These are phyloP conservation scores for Mallateleia sp. DNA, from an alignment of 2,888 invertebrate species.

Conservation along the genomic window DNA sequence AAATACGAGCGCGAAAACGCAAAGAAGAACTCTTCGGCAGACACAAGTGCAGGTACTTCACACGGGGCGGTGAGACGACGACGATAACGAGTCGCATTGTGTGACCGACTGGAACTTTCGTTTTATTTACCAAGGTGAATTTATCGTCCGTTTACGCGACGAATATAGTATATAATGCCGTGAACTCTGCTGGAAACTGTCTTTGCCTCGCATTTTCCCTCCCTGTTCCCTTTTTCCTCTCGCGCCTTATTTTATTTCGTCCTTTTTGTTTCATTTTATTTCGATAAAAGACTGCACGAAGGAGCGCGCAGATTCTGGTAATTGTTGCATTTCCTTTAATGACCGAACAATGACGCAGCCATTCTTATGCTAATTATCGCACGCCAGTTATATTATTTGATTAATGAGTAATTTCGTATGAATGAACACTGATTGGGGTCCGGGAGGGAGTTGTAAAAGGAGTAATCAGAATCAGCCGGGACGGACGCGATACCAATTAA, in stretches of 20 bases:
- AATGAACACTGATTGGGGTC: slow-evolving; percentile 59
- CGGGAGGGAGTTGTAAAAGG: slow-evolving; percentile 31
- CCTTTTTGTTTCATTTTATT: slow-evolving; percentile 35
- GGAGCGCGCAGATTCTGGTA: slow-evolving; percentile 28
- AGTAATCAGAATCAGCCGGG: slow-evolving; percentile 52
- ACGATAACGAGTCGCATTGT: slow-evolving; percentile 83
- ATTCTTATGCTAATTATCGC: slow-evolving; percentile 63
- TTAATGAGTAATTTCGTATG: slow-evolving; percentile 57
- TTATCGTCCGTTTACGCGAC: slow-evolving; percentile 85
- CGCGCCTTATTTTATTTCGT: not conserved
- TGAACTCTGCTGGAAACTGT: slow-evolving; percentile 63
- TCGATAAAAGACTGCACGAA: slow-evolving; percentile 11
- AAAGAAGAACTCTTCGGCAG: slow-evolving; percentile 50
- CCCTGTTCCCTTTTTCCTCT: slow-evolving; percentile 21
- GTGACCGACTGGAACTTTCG: slow-evolving; percentile 76
- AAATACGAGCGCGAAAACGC: slow-evolving; percentile 53
- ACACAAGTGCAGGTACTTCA: slow-evolving; percentile 50
- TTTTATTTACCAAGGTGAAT: slow-evolving; percentile 85
- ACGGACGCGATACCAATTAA: too few relatives aligned
- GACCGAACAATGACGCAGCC: slow-evolving; percentile 54
- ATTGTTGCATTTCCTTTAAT: slow-evolving; percentile 51
- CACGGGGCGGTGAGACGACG: slow-evolving; percentile 48
- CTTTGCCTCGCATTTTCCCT: slow-evolving; percentile 23
- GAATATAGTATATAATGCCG: slow-evolving; percentile 78
- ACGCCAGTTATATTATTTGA: slow-evolving; percentile 54